Conservation (phyloP, 2,113 vertebrate species). For the Uria lomvia region DNA sequence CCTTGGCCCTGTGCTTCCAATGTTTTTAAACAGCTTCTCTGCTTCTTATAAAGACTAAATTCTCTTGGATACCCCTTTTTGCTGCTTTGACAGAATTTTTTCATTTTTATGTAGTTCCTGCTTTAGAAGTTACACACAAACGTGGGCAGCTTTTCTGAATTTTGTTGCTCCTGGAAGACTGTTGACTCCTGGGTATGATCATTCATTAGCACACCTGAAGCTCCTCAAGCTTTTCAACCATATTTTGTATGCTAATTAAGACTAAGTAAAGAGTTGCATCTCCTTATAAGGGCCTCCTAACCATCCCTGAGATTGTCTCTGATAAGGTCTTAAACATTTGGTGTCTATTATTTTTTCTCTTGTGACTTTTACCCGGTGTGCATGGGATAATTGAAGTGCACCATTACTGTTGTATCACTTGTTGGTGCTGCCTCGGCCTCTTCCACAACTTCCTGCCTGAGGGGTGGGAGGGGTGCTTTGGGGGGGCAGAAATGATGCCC, state of each 20-base stretch:
- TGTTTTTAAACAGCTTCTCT: not conserved
- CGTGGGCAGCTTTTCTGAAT: not conserved
- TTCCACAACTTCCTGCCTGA: not conserved
- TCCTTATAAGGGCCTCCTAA: not conserved
- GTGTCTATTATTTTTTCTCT: not conserved
- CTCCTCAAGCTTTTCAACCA: not conserved
- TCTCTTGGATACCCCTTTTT: not conserved
- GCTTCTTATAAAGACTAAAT: not conserved
- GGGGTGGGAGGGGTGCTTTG: not conserved
- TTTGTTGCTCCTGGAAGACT: not conserved
- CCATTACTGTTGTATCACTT: not conserved
- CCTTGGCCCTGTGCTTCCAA: not conserved
- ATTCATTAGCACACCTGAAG: not conserved
- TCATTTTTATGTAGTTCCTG: not conserved
- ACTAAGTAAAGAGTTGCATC: not conserved
- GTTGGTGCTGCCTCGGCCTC: not conserved
- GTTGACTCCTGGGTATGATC: not conserved
- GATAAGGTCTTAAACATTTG: not conserved
- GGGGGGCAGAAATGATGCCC: not conserved
- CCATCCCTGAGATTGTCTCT: not conserved
- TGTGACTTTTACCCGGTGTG: not conserved
- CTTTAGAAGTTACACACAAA: not conserved
- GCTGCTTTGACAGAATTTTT: not conserved
- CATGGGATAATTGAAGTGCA: not conserved
- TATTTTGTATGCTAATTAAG: not conserved